A percentile compares a stretch with the other conserved stretches of the same genome.
These are phyloP conservation scores for Pogoniulus pusillus DNA, from an alignment of 2,797 vertebrate species.

Conservation along the genomic window DNA sequence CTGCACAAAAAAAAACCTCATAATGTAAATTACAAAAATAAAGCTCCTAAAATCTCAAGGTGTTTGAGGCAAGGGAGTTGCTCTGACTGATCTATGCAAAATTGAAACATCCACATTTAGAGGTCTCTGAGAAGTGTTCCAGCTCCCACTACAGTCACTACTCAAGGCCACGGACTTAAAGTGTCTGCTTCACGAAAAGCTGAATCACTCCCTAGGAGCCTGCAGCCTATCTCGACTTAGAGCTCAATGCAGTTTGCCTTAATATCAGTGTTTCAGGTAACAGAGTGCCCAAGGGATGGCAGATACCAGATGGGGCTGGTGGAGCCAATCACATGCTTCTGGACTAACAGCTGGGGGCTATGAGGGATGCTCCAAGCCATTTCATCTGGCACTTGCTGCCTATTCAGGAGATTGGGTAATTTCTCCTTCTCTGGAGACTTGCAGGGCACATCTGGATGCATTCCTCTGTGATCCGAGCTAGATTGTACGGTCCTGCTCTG, in stretches of 20 bases:
- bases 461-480: no score
- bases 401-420: background rate
- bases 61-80: conserved; percentile 3
- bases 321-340: background rate
- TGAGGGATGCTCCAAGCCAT: no score
- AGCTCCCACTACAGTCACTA: background rate
- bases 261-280: rapidly evolving
- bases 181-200: background rate
- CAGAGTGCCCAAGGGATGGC: background rate
- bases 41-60: background rate
- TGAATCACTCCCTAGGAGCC: background rate
- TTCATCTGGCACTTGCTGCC: background rate
- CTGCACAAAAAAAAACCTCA: conserved; percentile 23
- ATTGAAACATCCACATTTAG: conserved; percentile 1
- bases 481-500: no score
- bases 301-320: background rate
- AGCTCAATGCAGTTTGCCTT: background rate
- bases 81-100: background rate
- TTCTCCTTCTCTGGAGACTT: background rate
- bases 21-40: conserved; percentile 11
- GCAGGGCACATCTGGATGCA: no score
- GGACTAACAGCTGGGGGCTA: background rate
- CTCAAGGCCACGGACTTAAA: background rate
- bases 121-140: background rate
- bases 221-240: background rate